These are phyloP conservation scores for Wasmannia auropunctata DNA, from an alignment of 1,140 invertebrate species.

Conservation along the genomic window DNA sequence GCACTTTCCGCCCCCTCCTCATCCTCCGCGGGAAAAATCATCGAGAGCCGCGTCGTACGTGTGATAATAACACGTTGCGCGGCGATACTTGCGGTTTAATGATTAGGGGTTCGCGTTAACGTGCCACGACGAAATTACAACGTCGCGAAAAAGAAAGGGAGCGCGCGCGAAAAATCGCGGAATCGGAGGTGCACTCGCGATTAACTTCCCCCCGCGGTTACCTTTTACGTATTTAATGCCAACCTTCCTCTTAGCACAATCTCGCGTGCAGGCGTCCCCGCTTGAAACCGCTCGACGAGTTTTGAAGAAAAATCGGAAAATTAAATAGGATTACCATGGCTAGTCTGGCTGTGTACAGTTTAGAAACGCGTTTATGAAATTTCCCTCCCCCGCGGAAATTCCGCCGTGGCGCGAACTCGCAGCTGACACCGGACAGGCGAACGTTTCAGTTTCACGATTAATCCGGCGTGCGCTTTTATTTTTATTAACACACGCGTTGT, in stretches of 20 bases:
- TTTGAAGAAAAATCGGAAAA: slow-evolving; percentile 32
- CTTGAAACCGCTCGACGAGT: neutral
- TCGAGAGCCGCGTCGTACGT: slow-evolving; percentile 31
- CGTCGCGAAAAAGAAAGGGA: slow-evolving; percentile 30
- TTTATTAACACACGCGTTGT: neutral
- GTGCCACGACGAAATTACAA: slow-evolving; percentile 40
- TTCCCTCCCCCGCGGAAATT: neutral
- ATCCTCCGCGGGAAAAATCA: slow-evolving; percentile 29
- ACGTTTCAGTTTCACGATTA: neutral
- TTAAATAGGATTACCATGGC: slow-evolving; percentile 35
- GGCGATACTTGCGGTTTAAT: slow-evolving; percentile 48
- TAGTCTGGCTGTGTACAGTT: neutral
- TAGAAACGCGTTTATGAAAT: slow-evolving; percentile 5
- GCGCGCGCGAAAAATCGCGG: slow-evolving; percentile 5
- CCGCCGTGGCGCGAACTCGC: neutral
- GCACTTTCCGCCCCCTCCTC: neutral
- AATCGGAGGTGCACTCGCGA: slow-evolving; percentile 30
- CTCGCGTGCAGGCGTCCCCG: neutral
- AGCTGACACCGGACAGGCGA: slow-evolving; percentile 27
- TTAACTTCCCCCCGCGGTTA: neutral
- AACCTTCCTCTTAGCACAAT: slow-evolving; percentile 30
- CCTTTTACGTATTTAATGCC: slow-evolving; percentile 6
- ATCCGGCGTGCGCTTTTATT: neutral
- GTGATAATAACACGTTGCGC: slow-evolving; percentile 52
- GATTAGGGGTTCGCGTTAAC: slow-evolving; percentile 55